phyloP scores from a whole-genome alignment of 2,888 invertebrate species.

The Anorthoa munda region DNA sequence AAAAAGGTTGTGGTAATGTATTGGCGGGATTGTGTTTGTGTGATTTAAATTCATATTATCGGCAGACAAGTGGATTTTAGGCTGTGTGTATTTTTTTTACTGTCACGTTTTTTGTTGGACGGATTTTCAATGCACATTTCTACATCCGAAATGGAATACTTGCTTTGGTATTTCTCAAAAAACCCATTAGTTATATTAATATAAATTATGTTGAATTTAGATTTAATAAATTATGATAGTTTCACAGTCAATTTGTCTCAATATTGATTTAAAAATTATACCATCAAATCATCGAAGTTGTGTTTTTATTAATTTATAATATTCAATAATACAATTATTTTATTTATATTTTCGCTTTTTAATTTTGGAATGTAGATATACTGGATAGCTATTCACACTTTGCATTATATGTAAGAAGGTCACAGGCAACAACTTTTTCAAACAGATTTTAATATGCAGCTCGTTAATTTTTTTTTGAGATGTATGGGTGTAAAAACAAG shows the following conservation, averaged over 20 bases:
- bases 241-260: background rate
- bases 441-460: background rate
- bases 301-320: conserved; percentile 5
- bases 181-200: background rate
- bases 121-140: background rate
- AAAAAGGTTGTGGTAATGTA: conserved; percentile 82
- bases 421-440: background rate
- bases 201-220: background rate
- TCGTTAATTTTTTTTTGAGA: background rate
- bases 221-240: background rate
- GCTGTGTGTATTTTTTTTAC: conserved; percentile 59
- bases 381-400: background rate
- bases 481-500: background rate
- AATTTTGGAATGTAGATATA: background rate
- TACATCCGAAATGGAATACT: background rate
- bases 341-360: background rate
- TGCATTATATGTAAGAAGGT: background rate
- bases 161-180: background rate
- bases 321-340: background rate
- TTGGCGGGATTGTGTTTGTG: conserved; percentile 79
- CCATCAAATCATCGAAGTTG: conserved; percentile 3
- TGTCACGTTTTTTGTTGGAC: conserved; percentile 37
- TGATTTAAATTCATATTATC: conserved; percentile 81
- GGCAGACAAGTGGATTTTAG: conserved; percentile 69
- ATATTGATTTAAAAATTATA: conserved; percentile 3